phyloP scores from a whole-genome alignment of 2,888 invertebrate species.

The Diarsia mendica region DNA sequence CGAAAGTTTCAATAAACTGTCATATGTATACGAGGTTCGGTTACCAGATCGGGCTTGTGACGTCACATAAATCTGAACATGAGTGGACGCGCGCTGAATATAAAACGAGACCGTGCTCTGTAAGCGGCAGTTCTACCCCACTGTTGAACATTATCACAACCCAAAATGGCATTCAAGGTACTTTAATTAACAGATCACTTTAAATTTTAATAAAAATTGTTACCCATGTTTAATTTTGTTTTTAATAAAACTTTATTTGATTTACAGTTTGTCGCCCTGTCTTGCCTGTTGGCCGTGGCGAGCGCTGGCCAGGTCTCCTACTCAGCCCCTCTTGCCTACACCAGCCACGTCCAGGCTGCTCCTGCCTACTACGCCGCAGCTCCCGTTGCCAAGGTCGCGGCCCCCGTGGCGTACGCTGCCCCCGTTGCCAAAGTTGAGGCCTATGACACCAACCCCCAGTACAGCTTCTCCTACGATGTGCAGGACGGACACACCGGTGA shows the following conservation, averaged over 20 bases:
- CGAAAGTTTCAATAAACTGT: conserved; percentile 83
- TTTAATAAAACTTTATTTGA: conserved; percentile 2
- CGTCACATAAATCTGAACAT: conserved; percentile 77
- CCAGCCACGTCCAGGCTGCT: conserved; percentile 68
- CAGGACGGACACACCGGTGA: conserved; percentile 88
- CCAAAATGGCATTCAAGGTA: conserved; percentile 85
- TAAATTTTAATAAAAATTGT: conserved; percentile 2
- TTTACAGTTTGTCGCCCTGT: conserved; percentile 77
- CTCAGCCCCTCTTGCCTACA: conserved; percentile 73
- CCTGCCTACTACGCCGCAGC: conserved; percentile 73
- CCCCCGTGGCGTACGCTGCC: conserved; percentile 75
- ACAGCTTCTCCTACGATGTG: conserved; percentile 87
- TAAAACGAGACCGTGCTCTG: conserved; percentile 77
- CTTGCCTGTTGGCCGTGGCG: conserved; percentile 75
- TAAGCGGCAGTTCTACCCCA: conserved; percentile 78
- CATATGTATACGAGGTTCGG: conserved; percentile 73
- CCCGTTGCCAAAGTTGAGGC: conserved; percentile 74
- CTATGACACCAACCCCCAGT: conserved; percentile 77
- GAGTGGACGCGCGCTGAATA: conserved; percentile 73
- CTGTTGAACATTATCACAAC: conserved; percentile 74
- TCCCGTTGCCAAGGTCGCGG: conserved; percentile 69
- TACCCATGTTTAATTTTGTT: not conserved
- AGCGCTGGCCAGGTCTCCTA: conserved; percentile 73
- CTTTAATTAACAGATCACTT: conserved; percentile 11
- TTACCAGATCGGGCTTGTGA: conserved; percentile 75